phyloP scores from a whole-genome alignment of 1,140 invertebrate species.

The Hypsibius dujardini region DNA sequence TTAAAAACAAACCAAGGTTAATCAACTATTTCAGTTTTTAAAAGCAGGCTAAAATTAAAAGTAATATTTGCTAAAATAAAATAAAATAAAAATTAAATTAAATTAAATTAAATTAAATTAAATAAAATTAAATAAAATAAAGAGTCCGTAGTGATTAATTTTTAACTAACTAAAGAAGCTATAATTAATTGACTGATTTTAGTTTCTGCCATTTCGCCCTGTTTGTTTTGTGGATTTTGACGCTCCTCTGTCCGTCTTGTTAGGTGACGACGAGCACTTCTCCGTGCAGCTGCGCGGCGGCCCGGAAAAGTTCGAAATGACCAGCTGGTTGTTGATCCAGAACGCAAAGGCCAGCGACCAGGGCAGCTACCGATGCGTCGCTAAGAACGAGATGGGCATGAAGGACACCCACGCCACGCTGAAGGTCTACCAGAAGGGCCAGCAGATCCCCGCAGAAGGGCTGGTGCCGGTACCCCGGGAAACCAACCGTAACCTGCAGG shows the following conservation, averaged over 20 bases:
- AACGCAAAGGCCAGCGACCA: conserved; percentile 36
- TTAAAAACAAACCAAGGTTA: too few relatives aligned
- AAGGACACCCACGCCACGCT: conserved; percentile 1
- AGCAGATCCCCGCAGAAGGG: conserved; percentile 8
- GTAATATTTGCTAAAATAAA: too few relatives aligned
- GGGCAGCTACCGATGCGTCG: conserved; percentile 45
- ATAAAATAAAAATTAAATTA: too few relatives aligned
- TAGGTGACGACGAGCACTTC: conserved; percentile 40
- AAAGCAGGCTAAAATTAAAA: too few relatives aligned
- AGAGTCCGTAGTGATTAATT: neutral
- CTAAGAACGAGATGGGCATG: conserved; percentile 40
- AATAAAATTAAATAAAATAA: neutral
- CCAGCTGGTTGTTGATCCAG: conserved; percentile 47
- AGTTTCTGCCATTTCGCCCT: neutral
- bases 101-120: neutral
- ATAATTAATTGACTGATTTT: neutral
- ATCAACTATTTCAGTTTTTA: too few relatives aligned
- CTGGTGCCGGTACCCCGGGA: neutral
- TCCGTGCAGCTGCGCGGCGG: conserved; percentile 42
- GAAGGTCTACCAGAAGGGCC: conserved; percentile 10
- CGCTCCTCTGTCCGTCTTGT: neutral
- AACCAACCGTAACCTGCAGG: neutral
- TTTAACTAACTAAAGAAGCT: neutral
- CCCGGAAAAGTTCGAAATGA: conserved; percentile 43
- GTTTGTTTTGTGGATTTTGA: conserved; percentile 10